Conservation (phyloP, 2,797 vertebrate genomes). For the Notoglanidium macrostoma region DNA sequence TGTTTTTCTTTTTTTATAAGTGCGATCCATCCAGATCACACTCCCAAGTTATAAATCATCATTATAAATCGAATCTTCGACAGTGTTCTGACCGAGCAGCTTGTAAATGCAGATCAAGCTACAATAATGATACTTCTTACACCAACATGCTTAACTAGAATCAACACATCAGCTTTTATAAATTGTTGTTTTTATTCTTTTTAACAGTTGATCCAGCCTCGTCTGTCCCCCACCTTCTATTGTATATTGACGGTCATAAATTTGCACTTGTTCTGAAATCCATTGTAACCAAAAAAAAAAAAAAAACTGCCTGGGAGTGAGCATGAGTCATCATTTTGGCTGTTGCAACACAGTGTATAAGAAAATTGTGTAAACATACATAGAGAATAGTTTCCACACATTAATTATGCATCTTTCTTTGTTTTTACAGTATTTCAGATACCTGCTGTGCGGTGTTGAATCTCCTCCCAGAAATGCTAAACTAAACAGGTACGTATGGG, state of each 20-base stretch:
- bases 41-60: neutral
- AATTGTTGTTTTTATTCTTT: neutral
- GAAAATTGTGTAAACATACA: neutral
- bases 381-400: no score
- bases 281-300: neutral
- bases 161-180: neutral
- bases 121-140: no score
- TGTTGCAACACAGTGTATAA: neutral
- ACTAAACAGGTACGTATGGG: slow-evolving; percentile 81
- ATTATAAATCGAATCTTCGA: neutral
- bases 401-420: neutral
- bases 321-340: neutral
- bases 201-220: neutral
- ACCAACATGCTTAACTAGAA: neutral
- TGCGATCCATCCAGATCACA: neutral
- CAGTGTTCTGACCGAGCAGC: neutral
- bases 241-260: neutral
- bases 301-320: neutral
- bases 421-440: slow-evolving; percentile 85
- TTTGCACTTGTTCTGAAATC: neutral
- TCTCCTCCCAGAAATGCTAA: slow-evolving; percentile 86
- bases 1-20: neutral
- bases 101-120: neutral
- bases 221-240: neutral
- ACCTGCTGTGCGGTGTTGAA: slow-evolving; percentile 90